These are phyloP conservation scores for Drosophila stalkeri DNA, from an alignment of 2,888 invertebrate genomes.

Conservation along the genomic window DNA sequence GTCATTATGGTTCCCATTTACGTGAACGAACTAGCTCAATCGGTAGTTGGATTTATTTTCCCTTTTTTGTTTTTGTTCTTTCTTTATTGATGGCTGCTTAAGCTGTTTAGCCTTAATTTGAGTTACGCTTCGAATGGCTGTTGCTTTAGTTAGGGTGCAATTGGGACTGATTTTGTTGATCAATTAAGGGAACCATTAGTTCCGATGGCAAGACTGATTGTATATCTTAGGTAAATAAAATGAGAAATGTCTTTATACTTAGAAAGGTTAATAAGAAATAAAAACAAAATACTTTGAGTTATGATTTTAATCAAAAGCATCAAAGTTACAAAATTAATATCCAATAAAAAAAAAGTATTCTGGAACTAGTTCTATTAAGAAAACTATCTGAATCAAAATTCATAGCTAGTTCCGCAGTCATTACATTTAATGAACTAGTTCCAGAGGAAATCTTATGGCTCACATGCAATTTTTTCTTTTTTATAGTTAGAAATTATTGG, in stretches of 20 bases:
- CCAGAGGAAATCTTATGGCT: not conserved
- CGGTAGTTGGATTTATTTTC: not conserved
- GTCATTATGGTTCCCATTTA: constrained; percentile 19
- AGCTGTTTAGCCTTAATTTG: constrained; percentile 9
- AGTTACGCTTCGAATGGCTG: not conserved
- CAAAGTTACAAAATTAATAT: too few relatives aligned
- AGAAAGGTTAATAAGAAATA: not conserved
- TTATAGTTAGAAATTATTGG: not conserved
- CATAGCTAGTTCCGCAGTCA: not conserved
- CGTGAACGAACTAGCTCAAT: constrained; percentile 24
- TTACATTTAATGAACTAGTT: not conserved
- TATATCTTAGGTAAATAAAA: not conserved
- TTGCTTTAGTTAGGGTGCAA: not conserved
- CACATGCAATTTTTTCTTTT: not conserved
- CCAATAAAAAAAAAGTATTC: too few relatives aligned
- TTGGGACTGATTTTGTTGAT: not conserved
- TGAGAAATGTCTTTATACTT: not conserved
- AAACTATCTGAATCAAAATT: not conserved
- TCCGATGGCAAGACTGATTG: not conserved
- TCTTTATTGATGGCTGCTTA: not conserved
- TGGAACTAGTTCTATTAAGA: not conserved
- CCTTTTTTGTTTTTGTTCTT: too few relatives aligned
- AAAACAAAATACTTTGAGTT: not conserved
- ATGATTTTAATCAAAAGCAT: not conserved
- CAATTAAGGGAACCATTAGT: constrained; percentile 2